A percentile compares a stretch with the other conserved stretches of the same genome.
phyloP scores from a whole-genome alignment of 2,113 vertebrate genomes.

The Muntiacus reevesi region DNA sequence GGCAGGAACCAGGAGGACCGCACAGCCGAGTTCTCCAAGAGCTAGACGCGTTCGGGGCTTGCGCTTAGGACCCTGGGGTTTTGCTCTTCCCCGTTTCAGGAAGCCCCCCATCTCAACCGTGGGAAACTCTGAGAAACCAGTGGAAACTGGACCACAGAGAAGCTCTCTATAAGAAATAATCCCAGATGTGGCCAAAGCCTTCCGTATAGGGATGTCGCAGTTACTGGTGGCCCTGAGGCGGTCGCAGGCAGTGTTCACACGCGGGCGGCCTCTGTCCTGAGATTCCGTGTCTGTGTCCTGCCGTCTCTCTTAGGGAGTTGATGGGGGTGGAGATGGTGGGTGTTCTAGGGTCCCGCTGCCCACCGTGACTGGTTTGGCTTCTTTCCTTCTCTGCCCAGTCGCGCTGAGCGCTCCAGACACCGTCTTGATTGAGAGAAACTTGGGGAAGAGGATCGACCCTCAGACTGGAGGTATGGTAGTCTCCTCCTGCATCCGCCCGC shows the following conservation, averaged over 20 bases:
- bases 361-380: rapidly evolving
- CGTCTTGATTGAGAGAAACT: conserved; percentile 87
- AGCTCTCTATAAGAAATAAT: background rate
- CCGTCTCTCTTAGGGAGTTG: too few species aligned
- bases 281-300: rapidly evolving
- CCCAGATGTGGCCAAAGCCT: rapidly evolving
- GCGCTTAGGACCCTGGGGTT: background rate
- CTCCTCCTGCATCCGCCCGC: rapidly evolving
- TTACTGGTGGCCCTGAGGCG: rapidly evolving
- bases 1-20: background rate
- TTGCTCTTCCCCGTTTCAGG: background rate
- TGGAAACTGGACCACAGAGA: background rate
- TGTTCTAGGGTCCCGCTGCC: rapidly evolving
- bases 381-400: conserved; percentile 78
- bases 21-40: background rate
- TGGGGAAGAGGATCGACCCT: conserved; percentile 87
- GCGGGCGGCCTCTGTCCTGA: rapidly evolving
- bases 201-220: rapidly evolving
- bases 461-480: conserved; percentile 84
- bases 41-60: background rate
- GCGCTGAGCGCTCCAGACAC: conserved; percentile 88
- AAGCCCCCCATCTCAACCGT: background rate
- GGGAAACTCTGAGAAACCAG: background rate
- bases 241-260: rapidly evolving
- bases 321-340: background rate